Conservation (phyloP, 2,888 invertebrate genomes). For the Erebia epiphron region DNA sequence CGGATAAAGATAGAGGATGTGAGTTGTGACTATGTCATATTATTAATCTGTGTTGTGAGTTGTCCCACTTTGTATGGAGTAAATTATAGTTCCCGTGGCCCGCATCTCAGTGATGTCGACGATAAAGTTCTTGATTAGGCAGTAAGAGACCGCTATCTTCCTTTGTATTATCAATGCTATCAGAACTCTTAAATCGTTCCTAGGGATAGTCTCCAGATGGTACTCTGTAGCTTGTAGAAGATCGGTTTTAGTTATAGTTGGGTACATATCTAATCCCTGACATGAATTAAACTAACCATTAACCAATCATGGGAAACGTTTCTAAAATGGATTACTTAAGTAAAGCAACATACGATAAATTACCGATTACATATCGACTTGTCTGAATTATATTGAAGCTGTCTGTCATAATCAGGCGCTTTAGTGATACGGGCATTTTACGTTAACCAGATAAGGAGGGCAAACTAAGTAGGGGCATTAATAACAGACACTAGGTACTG, state of each 20-base stretch:
- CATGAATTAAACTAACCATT: neutral
- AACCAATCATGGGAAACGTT: neutral
- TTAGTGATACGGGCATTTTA: conserved; percentile 49
- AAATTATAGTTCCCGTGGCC: conserved; percentile 74
- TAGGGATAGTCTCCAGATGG: conserved; percentile 1
- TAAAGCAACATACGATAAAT: neutral
- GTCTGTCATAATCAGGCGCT: conserved; percentile 69
- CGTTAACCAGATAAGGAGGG: conserved; percentile 46
- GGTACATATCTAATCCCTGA: neutral
- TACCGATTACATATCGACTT: conserved; percentile 24
- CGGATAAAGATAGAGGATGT: conserved; percentile 38
- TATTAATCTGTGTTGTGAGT: conserved; percentile 66
- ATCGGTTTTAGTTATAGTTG: neutral
- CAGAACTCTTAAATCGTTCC: conserved; percentile 1
- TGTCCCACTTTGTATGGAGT: conserved; percentile 60
- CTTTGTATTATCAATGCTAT: conserved; percentile 10
- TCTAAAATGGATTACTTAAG: conserved; percentile 4
- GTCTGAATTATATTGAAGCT: conserved; percentile 55
- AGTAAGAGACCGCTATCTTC: conserved; percentile 24
- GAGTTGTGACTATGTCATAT: conserved; percentile 60
- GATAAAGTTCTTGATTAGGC: conserved; percentile 38
- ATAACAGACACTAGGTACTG: conserved; percentile 19
- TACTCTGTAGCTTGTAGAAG: neutral
- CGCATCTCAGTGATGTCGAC: conserved; percentile 67
- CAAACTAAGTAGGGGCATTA: conserved; percentile 18